These are phyloP conservation scores for Mimachlamys varia DNA, from an alignment of 2,888 invertebrate genomes.

Conservation along the genomic window DNA sequence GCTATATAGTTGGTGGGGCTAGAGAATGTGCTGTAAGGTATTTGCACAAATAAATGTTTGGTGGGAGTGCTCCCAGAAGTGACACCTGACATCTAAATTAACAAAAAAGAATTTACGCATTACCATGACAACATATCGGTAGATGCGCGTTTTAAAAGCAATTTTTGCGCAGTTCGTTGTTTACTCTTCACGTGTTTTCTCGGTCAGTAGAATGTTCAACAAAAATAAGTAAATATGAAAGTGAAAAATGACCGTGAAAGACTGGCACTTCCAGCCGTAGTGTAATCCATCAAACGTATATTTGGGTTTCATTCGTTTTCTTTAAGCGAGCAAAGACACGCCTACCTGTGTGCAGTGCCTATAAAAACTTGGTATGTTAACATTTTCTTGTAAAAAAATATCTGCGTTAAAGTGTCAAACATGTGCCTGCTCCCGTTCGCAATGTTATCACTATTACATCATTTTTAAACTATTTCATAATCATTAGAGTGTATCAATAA, in stretches of 20 bases:
- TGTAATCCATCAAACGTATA: neutral
- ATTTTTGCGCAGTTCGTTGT: no score
- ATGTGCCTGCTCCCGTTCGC: neutral
- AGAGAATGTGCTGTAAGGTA: no score
- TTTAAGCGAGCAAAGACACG: neutral
- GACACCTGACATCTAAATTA: no score
- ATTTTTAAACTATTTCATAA: neutral
- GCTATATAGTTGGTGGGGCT: no score
- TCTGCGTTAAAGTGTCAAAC: neutral
- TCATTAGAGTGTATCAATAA: neutral
- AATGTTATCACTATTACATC: neutral
- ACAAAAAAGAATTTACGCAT: no score
- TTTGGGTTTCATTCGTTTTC: neutral
- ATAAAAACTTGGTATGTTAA: neutral
- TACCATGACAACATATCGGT: no score
- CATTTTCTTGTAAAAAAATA: neutral
- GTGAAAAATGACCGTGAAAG: neutral
- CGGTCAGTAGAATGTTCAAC: neutral
- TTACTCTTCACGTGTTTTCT: no score
- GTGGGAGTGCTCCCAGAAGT: no score
- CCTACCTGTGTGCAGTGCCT: neutral
- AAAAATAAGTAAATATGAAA: neutral
- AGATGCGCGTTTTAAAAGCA: no score
- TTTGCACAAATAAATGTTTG: no score
- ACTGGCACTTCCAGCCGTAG: neutral